Percentiles rank a stretch among this genome's conserved stretches.
Evolutionary conservation across 2,797 vertebrate genomes (phyloP).

Genomic region (Parambassis ranga): DNA sequence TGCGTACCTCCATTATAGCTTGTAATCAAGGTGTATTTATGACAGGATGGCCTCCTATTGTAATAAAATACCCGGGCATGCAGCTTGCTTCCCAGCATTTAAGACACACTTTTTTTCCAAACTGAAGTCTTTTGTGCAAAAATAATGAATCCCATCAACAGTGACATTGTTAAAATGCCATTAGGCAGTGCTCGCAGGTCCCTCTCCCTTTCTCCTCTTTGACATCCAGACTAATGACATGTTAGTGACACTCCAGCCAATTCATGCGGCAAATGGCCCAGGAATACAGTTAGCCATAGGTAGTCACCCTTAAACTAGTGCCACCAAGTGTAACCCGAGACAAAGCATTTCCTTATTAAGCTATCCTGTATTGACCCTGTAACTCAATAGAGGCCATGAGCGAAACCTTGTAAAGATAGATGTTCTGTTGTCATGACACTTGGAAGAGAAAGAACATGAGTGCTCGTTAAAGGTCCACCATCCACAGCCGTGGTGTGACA

Average conservation of each 20-base stretch:
- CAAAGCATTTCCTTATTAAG: conserved; percentile 75
- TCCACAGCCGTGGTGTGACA: conserved; percentile 27
- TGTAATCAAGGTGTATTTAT: conserved; percentile 11
- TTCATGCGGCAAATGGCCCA: conserved; percentile 65
- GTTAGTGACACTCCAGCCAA: conserved; percentile 59
- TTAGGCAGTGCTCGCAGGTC: conserved; percentile 31
- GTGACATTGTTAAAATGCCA: conserved; percentile 58
- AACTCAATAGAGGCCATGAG: conserved; percentile 61
- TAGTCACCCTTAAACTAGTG: conserved; percentile 73
- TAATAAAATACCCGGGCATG: neutral
- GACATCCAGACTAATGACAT: conserved; percentile 58
- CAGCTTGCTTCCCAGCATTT: conserved; percentile 11
- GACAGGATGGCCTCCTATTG: neutral
- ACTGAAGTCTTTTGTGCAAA: conserved; percentile 14
- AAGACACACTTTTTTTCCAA: conserved; percentile 19
- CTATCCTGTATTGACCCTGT: conserved; percentile 68
- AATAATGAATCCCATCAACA: conserved; percentile 34
- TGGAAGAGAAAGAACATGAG: conserved; percentile 51
- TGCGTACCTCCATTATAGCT: conserved; percentile 9
- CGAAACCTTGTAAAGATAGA: conserved; percentile 70
- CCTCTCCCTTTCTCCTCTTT: conserved; percentile 18
- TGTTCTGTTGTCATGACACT: conserved; percentile 70
- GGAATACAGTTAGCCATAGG: conserved; percentile 71
- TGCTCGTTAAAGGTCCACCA: conserved; percentile 59
- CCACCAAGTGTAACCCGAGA: conserved; percentile 68